Evolutionary conservation across 2,797 vertebrate genomes (phyloP), one percentile per base, ranked within the genome.

Genomic region (Cetoscarus ocellatus): DNA sequence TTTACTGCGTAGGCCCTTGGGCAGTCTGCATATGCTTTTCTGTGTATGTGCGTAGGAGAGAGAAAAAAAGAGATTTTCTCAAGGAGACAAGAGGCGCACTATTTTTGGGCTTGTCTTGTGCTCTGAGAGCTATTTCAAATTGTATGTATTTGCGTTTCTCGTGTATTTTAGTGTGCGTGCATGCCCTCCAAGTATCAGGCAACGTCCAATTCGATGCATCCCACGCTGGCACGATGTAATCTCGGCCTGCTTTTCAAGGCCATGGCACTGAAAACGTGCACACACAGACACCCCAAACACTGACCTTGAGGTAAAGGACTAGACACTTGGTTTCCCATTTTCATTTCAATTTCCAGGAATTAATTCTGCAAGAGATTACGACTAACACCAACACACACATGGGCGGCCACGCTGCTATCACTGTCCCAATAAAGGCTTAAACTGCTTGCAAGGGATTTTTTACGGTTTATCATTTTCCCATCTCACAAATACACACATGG

Each of bases 331-430:
- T 80, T 77, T 78, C 70, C 62, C 17, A 74, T 87, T 91, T 90
- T 80, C 62, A 88, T 92, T 93, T 90, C 75, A 84, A 69, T 91
- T 92, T 93, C 84, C 82, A 91, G 87, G 86, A 93, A 92, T 93
- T 91, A 79, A 92, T 92, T 88, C 74, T 36, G 67, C 54, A 6
- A 55, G 80, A 92, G 91, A 92, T 93, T 90, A 91, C 1, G 34
- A 64, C 14, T 27, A 34, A 63, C 49, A 35, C 50, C 38, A 39
- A 39, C 38, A 0, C 63, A 8, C 44, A 61, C 39, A 58, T 59
- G 44, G 39, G 15, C 53, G 47, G 27, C 27, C 27, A 27, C 39
- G 18, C 47, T 44, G 71, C 61, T 80, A 80, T 85, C 76, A 56
- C 42, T 79, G 73, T 83, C 69, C 80, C 42, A 51, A 61, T 75